phyloP scores from a whole-genome alignment of 2,888 invertebrate genomes.

The Drosophila mulleri region DNA sequence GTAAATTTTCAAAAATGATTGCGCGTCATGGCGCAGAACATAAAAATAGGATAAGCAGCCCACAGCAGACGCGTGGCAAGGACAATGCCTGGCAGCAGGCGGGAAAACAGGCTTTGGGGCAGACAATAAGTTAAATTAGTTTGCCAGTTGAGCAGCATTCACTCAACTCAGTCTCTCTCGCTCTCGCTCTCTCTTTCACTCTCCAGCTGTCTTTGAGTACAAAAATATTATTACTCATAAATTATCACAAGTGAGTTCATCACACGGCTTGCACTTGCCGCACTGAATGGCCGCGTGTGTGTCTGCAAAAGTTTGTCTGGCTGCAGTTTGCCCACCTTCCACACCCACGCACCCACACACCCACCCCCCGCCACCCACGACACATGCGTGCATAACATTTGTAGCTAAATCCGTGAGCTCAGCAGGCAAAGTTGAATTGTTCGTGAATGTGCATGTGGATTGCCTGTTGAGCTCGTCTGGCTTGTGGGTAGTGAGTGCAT shows the following conservation, averaged over 20 bases:
- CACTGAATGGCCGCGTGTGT: conserved; percentile 27
- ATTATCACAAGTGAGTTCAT: conserved; percentile 77
- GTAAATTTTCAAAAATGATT: conserved; percentile 31
- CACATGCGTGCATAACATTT: conserved; percentile 46
- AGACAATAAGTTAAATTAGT: conserved; percentile 53
- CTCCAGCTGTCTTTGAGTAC: conserved; percentile 35
- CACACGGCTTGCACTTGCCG: conserved; percentile 54
- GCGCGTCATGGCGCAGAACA: conserved; percentile 30
- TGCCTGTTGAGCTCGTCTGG: conserved; percentile 37
- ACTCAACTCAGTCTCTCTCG: not conserved
- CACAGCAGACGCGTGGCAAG: conserved; percentile 1
- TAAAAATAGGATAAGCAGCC: conserved; percentile 34
- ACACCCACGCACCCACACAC: conserved; percentile 10
- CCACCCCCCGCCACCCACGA: conserved; percentile 12
- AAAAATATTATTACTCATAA: conserved; percentile 79
- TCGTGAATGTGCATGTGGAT: conserved; percentile 23
- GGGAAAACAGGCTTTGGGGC: conserved; percentile 8
- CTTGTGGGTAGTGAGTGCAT: conserved; percentile 63
- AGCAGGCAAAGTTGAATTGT: conserved; percentile 54
- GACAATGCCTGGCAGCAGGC: conserved; percentile 9
- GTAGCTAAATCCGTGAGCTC: conserved; percentile 64
- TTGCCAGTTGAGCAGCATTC: conserved; percentile 16
- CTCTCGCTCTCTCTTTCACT: not conserved
- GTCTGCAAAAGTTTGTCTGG: conserved; percentile 60
- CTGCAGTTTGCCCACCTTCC: conserved; percentile 24